Evolutionary conservation across 2,113 vertebrate genomes (phyloP).

Genomic region (Carlito syrichta): DNA sequence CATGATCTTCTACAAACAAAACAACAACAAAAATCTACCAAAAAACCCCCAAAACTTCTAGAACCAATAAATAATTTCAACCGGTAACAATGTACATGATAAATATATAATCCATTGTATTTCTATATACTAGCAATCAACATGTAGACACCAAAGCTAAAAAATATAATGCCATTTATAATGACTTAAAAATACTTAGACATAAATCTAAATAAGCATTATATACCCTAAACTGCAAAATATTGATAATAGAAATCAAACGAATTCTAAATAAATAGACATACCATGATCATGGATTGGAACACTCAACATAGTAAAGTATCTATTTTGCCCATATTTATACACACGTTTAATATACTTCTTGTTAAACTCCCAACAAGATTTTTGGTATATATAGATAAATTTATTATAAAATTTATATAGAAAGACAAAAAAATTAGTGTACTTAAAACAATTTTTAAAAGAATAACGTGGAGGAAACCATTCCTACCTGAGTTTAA

Average conservation of each 20-base stretch:
- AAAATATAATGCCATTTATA: background rate
- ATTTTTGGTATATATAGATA: background rate
- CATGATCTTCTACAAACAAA: background rate
- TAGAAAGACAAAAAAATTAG: background rate
- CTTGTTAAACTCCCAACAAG: background rate
- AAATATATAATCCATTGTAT: background rate
- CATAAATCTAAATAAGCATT: background rate
- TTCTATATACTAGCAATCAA: background rate
- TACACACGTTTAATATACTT: background rate
- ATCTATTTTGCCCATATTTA: background rate
- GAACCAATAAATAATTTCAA: background rate
- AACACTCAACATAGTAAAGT: background rate
- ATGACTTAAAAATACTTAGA: background rate
- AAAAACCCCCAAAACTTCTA: background rate
- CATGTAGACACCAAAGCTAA: background rate
- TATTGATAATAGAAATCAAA: background rate
- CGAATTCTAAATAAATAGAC: background rate
- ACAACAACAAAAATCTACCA: background rate
- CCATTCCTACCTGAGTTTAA: background rate
- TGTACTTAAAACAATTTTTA: background rate
- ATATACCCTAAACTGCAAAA: background rate
- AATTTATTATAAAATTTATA: background rate
- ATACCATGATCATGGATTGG: background rate
- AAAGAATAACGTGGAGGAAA: background rate
- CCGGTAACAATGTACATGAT: background rate